A percentile compares a stretch with the other conserved stretches of the same genome.
These are phyloP conservation scores for Ichneumoninae sp. DNA, from an alignment of 2,888 invertebrate genomes.

Conservation along the genomic window DNA sequence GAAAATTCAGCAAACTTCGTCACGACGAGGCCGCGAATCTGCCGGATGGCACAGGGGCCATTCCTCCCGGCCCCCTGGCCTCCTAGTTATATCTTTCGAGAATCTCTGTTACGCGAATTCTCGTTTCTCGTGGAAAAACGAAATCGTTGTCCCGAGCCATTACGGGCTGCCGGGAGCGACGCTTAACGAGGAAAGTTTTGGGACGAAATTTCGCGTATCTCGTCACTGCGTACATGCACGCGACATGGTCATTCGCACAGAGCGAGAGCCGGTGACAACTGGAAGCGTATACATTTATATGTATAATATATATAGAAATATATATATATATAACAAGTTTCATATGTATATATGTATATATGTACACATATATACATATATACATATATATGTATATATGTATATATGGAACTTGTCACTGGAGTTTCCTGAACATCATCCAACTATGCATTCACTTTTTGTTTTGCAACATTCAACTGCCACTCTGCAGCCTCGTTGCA, in stretches of 20 bases:
- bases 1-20: constrained; percentile 55
- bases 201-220: constrained; percentile 39
- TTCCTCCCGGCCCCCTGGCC: constrained; percentile 4
- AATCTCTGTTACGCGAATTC: constrained; percentile 9
- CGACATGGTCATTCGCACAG: constrained; percentile 26
- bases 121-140: constrained; percentile 31
- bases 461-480: constrained; percentile 15
- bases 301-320: neutral
- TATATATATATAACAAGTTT: too few species aligned
- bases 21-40: constrained; percentile 28
- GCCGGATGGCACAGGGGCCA: constrained; percentile 28
- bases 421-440: constrained; percentile 1
- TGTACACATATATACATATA: neutral
- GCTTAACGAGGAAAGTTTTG: constrained; percentile 63
- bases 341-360: neutral
- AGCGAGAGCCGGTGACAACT: neutral
- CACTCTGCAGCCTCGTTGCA: neutral
- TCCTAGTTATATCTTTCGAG: constrained; percentile 2
- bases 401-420: neutral
- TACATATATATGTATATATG: neutral
- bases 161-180: constrained; percentile 41
- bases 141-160: constrained; percentile 29
- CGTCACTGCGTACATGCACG: constrained; percentile 40
- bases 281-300: neutral
- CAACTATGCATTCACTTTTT: neutral